These are phyloP conservation scores for Dipodomys stephensi DNA, from an alignment of 2,113 vertebrate genomes.

Conservation along the genomic window DNA sequence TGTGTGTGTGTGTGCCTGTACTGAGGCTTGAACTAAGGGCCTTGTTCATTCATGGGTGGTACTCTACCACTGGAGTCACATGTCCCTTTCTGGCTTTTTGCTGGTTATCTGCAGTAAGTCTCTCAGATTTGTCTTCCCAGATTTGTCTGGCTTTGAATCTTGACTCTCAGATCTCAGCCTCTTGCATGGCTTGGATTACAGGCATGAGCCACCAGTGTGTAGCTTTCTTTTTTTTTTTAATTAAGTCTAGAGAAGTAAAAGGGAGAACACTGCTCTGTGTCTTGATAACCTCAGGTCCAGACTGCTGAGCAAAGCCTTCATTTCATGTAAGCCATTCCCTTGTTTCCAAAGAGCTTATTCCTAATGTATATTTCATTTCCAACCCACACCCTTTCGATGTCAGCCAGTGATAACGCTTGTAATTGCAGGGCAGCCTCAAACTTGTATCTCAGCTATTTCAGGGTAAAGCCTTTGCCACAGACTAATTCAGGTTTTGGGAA, in stretches of 20 bases:
- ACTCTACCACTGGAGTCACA: too few species aligned
- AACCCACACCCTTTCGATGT: not conserved
- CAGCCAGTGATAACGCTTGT: conserved; percentile 46
- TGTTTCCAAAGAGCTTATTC: conserved; percentile 18
- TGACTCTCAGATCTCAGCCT: too few species aligned
- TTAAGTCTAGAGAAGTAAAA: not conserved
- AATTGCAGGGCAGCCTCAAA: conserved; percentile 43
- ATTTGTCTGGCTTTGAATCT: too few species aligned
- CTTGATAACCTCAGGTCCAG: conserved; percentile 14
- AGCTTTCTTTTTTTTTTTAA: too few species aligned
- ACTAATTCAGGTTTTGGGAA: not conserved
- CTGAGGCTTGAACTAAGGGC: too few species aligned
- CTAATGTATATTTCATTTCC: conserved; percentile 38
- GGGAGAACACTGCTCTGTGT: not conserved
- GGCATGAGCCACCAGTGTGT: too few species aligned
- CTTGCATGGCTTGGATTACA: too few species aligned
- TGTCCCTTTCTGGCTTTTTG: too few species aligned
- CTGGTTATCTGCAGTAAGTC: too few species aligned
- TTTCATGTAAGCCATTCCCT: not conserved
- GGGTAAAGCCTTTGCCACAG: not conserved
- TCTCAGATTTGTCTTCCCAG: too few species aligned
- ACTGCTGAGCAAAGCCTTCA: not conserved
- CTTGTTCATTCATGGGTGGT: too few species aligned
- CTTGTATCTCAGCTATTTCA: conserved; percentile 58
- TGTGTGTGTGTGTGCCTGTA: too few species aligned